A percentile compares a stretch with the other conserved stretches of the same genome.
phyloP scores from a whole-genome alignment of 2,113 vertebrate genomes.

The Struthidea cinerea region DNA sequence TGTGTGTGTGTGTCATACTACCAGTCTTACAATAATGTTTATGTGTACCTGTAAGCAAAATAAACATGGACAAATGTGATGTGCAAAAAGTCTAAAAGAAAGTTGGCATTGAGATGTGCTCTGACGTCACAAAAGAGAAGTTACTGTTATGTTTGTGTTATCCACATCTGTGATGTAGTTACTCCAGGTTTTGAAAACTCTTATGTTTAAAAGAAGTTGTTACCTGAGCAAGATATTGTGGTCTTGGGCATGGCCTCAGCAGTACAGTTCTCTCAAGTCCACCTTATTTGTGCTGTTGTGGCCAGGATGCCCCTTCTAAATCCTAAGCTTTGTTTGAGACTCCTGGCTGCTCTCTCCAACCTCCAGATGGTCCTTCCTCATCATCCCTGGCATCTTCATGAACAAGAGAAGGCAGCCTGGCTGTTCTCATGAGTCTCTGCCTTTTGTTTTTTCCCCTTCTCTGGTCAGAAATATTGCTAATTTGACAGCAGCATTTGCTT shows the following conservation, averaged over 20 bases:
- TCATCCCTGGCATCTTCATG: background rate
- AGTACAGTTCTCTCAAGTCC: rapidly evolving
- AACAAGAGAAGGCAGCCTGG: background rate
- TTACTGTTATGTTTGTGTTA: background rate
- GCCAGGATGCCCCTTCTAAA: background rate
- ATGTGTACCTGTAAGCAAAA: background rate
- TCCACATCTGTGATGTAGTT: background rate
- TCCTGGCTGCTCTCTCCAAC: background rate
- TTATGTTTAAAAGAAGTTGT: background rate
- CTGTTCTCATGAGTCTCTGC: background rate
- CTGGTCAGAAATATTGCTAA: background rate
- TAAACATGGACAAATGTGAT: background rate
- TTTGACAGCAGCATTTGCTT: background rate
- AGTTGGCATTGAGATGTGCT: background rate
- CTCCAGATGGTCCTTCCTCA: background rate
- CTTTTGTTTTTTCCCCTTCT: background rate
- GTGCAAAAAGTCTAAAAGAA: background rate
- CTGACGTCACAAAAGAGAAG: background rate
- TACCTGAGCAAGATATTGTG: background rate
- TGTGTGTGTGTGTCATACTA: no score
- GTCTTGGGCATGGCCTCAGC: background rate
- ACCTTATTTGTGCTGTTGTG: background rate
- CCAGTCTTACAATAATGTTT: background rate
- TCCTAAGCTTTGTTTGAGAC: background rate
- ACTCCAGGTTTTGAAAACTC: background rate